These are phyloP conservation scores for Myopa testacea DNA, from an alignment of 2,888 invertebrate species.

Conservation along the genomic window DNA sequence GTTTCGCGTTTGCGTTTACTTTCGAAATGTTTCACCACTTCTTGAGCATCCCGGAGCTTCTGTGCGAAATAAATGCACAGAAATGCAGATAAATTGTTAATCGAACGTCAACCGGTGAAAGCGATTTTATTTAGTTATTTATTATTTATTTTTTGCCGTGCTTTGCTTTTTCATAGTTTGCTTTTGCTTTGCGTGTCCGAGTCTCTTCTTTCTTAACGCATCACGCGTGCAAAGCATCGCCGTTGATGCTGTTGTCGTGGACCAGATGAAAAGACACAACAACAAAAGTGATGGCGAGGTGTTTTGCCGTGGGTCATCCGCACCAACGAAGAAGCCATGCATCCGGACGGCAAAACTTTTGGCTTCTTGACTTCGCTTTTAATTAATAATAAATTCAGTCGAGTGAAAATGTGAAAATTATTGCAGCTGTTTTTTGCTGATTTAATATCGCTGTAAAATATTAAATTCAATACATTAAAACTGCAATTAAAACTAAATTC, in stretches of 20 bases:
- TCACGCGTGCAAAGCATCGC: background rate
- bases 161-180: background rate
- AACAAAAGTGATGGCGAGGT: background rate
- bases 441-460: background rate
- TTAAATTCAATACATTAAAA: background rate
- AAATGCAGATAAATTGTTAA: constrained; percentile 32
- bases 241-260: background rate
- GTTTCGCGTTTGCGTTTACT: background rate
- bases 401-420: background rate
- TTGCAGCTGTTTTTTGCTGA: background rate
- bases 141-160: background rate
- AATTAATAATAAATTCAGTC: background rate
- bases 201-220: background rate
- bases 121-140: constrained; percentile 38
- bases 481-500: background rate
- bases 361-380: background rate
- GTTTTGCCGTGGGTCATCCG: background rate
- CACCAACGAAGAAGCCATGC: background rate
- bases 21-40: background rate
- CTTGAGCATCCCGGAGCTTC: background rate
- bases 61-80: constrained; percentile 2
- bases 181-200: background rate
- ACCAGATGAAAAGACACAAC: background rate
- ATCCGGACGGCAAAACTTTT: background rate
- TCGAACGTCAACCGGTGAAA: constrained; percentile 43